These are phyloP conservation scores for Rhodinocichla rosea DNA, from an alignment of 2,113 vertebrate genomes.

Conservation along the genomic window DNA sequence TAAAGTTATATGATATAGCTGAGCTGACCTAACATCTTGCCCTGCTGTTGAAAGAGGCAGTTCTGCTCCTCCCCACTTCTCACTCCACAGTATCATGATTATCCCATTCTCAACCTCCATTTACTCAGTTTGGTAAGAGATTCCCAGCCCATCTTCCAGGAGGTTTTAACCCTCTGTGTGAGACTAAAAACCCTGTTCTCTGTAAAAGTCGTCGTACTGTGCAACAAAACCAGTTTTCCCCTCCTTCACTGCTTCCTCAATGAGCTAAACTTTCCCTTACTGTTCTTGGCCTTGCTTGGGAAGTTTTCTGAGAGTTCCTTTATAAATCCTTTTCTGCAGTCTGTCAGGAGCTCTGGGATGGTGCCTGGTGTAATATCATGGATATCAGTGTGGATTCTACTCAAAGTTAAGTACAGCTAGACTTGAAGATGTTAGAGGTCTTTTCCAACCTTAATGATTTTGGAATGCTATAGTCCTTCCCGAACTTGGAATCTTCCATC, in stretches of 20 bases:
- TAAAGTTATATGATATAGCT: background rate
- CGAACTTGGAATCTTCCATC: background rate
- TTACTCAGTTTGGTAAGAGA: background rate
- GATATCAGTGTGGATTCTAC: background rate
- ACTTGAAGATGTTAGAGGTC: background rate
- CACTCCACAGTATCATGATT: background rate
- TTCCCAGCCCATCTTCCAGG: background rate
- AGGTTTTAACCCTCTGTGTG: background rate
- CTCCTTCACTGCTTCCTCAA: background rate
- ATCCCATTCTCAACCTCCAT: background rate
- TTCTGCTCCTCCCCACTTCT: background rate
- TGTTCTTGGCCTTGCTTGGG: background rate
- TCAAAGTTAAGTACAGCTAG: background rate
- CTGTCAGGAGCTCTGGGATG: background rate
- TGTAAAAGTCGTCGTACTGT: background rate
- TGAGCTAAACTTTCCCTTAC: background rate
- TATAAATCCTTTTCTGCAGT: background rate
- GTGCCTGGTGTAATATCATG: background rate
- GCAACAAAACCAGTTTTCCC: background rate
- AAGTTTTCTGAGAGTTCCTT: background rate
- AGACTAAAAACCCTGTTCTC: background rate
- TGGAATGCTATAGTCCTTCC: background rate
- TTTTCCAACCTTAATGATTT: background rate
- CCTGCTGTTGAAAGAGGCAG: background rate
- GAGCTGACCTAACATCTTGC: background rate